These are phyloP conservation scores for Diabrotica undecimpunctata DNA, from an alignment of 1,140 invertebrate species.

Conservation along the genomic window DNA sequence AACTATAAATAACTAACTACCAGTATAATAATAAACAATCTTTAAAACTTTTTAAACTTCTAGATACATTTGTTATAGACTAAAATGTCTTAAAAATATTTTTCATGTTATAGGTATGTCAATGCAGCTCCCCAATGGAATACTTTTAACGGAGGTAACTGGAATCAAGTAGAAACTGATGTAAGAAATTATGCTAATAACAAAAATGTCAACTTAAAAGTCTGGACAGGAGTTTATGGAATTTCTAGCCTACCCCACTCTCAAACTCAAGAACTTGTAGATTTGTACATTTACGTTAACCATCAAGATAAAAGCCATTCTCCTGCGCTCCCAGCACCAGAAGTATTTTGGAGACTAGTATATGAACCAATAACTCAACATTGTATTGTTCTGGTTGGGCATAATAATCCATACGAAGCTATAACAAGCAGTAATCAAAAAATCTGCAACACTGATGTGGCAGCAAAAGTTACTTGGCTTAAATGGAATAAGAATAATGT, in stretches of 20 bases:
- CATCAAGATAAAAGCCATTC: conserved; percentile 51
- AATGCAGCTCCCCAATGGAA: conserved; percentile 60
- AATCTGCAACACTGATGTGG: conserved; percentile 55
- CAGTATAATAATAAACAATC: too few relatives aligned
- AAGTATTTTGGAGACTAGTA: conserved; percentile 60
- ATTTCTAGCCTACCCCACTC: conserved; percentile 51
- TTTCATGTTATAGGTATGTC: conserved; percentile 30
- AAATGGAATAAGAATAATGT: conserved; percentile 47
- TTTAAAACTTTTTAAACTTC: too few relatives aligned
- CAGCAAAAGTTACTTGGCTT: conserved; percentile 52
- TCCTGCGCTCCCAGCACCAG: conserved; percentile 52
- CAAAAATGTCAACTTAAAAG: conserved; percentile 41
- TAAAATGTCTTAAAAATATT: too few relatives aligned
- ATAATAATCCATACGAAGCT: conserved; percentile 59
- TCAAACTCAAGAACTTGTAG: conserved; percentile 36
- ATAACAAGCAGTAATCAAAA: conserved; percentile 44
- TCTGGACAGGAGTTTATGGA: conserved; percentile 58
- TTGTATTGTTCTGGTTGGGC: conserved; percentile 57
- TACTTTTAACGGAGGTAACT: conserved; percentile 55
- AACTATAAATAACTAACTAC: too few relatives aligned
- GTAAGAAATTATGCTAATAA: conserved; percentile 45
- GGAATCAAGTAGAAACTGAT: conserved; percentile 50
- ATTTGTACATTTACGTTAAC: conserved; percentile 34
- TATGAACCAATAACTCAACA: conserved; percentile 51
- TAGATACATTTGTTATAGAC: too few relatives aligned